These are phyloP conservation scores for Metallyticus violacea DNA, from an alignment of 2,888 invertebrate species.

Conservation along the genomic window DNA sequence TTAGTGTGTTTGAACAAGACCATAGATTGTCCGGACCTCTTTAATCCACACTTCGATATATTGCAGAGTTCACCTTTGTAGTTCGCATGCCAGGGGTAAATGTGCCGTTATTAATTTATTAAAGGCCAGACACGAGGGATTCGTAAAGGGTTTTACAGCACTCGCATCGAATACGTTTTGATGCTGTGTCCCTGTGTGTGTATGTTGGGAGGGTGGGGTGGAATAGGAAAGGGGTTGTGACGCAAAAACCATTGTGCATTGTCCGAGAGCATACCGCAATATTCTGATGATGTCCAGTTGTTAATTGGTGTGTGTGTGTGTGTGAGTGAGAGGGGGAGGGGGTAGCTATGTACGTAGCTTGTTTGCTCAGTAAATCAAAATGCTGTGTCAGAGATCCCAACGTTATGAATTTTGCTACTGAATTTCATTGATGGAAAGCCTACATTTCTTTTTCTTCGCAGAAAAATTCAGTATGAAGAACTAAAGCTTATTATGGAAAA, in stretches of 20 bases:
- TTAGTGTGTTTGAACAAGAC: background rate
- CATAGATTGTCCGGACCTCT: background rate
- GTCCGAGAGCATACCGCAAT: background rate
- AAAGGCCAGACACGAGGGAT: background rate
- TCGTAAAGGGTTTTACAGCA: background rate
- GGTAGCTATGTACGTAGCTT: background rate
- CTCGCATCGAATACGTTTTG: background rate
- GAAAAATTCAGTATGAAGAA: background rate
- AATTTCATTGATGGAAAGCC: background rate
- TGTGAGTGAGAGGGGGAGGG: too few species aligned
- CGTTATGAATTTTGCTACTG: background rate
- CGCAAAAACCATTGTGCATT: background rate
- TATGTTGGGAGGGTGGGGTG: too few species aligned
- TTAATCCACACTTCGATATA: background rate
- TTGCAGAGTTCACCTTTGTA: background rate
- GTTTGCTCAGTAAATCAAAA: background rate
- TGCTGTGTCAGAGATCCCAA: background rate
- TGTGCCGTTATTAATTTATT: background rate
- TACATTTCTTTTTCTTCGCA: background rate
- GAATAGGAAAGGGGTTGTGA: background rate
- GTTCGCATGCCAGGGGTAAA: background rate
- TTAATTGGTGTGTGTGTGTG: background rate
- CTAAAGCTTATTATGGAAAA: too few species aligned
- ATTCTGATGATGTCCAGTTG: background rate
- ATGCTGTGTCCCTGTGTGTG: background rate